These are phyloP conservation scores for Myodes glareolus DNA, from an alignment of 2,113 vertebrate species.

Conservation along the genomic window DNA sequence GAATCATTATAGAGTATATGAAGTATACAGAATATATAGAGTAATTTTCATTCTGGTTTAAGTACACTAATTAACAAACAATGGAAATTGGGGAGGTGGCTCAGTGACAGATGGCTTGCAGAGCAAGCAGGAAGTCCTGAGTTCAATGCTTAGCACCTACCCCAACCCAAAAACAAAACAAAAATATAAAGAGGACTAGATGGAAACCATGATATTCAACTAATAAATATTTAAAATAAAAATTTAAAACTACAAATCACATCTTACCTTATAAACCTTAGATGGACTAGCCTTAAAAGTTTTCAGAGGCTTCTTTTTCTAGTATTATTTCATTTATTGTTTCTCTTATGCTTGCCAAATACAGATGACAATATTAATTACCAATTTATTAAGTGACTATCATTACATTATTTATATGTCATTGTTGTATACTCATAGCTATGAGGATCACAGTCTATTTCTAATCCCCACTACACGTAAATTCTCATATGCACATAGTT, in stretches of 20 bases:
- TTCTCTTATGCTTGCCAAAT: not conserved
- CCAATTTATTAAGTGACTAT: not conserved
- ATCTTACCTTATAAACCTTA: not conserved
- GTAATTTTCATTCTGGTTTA: constrained; percentile 13
- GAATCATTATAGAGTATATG: constrained; percentile 31
- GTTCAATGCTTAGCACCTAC: not conserved
- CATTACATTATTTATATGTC: not conserved
- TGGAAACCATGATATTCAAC: not conserved
- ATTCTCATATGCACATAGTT: not conserved
- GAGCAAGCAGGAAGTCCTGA: not conserved
- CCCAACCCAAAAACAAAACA: not conserved
- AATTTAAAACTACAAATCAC: constrained; percentile 49
- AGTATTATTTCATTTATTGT: not conserved
- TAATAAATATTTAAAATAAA: constrained; percentile 23
- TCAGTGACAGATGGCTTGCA: not conserved
- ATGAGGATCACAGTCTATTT: not conserved
- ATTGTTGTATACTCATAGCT: not conserved
- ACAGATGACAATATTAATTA: constrained; percentile 11
- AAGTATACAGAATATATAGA: not conserved
- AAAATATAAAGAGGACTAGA: not conserved
- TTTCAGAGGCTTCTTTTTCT: constrained; percentile 37
- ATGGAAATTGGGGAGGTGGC: not conserved
- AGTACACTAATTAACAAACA: constrained; percentile 8
- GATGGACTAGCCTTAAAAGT: not conserved
- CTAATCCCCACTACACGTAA: not conserved